These are phyloP conservation scores for Lordiphosa clarofinis DNA, from an alignment of 1,140 invertebrate species.

Conservation along the genomic window DNA sequence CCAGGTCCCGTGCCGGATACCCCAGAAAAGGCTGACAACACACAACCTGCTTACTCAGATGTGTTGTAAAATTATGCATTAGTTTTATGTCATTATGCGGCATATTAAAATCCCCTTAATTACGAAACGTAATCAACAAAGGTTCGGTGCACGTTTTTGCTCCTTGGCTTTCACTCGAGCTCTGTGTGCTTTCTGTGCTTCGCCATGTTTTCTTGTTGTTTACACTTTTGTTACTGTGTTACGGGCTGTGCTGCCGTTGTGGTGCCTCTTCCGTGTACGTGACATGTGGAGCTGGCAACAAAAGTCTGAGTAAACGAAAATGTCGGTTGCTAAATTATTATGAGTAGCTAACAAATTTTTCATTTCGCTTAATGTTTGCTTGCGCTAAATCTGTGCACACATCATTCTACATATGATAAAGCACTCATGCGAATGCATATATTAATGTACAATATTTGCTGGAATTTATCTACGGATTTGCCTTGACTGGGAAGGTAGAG, in stretches of 20 bases:
- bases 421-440: constrained; percentile 19
- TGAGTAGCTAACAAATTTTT: constrained; percentile 47
- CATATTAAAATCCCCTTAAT: constrained; percentile 74
- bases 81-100: constrained; percentile 71
- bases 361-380: constrained; percentile 45
- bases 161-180: constrained; percentile 25
- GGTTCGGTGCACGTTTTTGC: constrained; percentile 40
- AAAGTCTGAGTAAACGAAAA: constrained; percentile 66
- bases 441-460: constrained; percentile 13
- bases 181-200: constrained; percentile 24
- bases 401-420: constrained; percentile 6
- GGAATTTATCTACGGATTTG: no score
- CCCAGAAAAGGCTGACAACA: constrained; percentile 44
- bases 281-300: constrained; percentile 38
- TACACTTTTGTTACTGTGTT: constrained; percentile 39
- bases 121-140: constrained; percentile 70
- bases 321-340: constrained; percentile 30
- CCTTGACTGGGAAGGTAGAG: no score
- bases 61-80: constrained; percentile 74
- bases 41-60: constrained; percentile 63
- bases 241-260: background rate
- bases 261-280: constrained; percentile 38
- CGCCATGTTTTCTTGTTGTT: constrained; percentile 38
- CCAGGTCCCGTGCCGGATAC: constrained; percentile 10
- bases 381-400: constrained; percentile 24